phyloP scores from a whole-genome alignment of 2,797 vertebrate genomes.

The Poeciliopsis presidionis region DNA sequence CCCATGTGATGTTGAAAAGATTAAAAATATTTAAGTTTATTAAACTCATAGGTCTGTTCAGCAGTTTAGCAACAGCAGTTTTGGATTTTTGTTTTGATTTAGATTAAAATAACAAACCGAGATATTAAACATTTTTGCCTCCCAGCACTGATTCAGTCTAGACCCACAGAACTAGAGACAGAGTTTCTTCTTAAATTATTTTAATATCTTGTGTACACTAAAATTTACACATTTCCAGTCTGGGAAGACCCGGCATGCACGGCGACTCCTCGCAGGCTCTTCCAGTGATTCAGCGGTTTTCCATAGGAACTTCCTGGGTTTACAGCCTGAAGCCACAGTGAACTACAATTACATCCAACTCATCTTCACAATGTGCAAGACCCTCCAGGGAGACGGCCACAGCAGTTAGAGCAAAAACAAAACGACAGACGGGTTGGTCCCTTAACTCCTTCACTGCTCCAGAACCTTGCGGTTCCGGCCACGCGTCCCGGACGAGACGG shows the following conservation, averaged over 20 bases:
- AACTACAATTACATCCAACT: constrained; percentile 93
- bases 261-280: constrained; percentile 89
- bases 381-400: constrained; percentile 86
- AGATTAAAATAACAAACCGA: too few relatives aligned
- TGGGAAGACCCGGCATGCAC: constrained; percentile 92
- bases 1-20: too few relatives aligned
- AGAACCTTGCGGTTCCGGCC: constrained; percentile 69
- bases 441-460: constrained; percentile 79
- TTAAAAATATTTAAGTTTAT: too few relatives aligned
- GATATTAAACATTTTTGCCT: too few relatives aligned
- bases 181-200: constrained; percentile 91
- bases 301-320: constrained; percentile 96
- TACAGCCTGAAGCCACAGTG: constrained; percentile 97
- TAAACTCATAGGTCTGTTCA: too few relatives aligned
- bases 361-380: constrained; percentile 99
- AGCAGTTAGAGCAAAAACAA: constrained; percentile 86
- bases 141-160: background rate
- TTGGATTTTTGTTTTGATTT: too few relatives aligned
- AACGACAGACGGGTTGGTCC: constrained; percentile 90
- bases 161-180: background rate
- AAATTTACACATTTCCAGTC: constrained; percentile 96
- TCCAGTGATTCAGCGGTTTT: constrained; percentile 88
- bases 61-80: too few relatives aligned
- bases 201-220: constrained; percentile 98
- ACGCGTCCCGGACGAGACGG: constrained; percentile 14